phyloP scores from a whole-genome alignment of 2,888 invertebrate genomes.

The Cepaea hortensis region DNA sequence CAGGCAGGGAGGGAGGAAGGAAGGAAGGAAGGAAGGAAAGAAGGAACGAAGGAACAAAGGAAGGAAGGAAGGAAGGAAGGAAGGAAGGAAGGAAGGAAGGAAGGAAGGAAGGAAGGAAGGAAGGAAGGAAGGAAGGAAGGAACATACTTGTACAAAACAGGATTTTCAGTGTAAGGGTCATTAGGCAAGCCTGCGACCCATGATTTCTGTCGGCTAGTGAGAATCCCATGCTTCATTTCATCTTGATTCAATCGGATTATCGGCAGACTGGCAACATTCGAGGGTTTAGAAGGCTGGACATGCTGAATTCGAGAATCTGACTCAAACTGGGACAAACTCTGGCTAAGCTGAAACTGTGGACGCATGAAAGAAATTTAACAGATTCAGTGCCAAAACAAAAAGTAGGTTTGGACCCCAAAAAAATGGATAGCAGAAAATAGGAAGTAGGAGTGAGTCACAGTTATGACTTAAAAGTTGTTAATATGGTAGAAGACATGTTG shows the following conservation, averaged over 20 bases:
- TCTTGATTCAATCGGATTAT: slow-evolving; percentile 64
- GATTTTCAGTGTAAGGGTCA: slow-evolving; percentile 74
- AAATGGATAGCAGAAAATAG: too few species aligned
- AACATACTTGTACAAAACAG: slow-evolving; percentile 70
- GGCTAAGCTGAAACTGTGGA: slow-evolving; percentile 68
- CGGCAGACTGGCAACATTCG: slow-evolving; percentile 59
- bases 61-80: not conserved
- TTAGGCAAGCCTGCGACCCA: slow-evolving; percentile 75
- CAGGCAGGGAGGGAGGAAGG: not conserved
- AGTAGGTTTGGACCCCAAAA: too few species aligned
- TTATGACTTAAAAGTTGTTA: too few species aligned
- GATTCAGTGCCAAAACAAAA: too few species aligned
- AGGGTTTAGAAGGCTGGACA: slow-evolving; percentile 10
- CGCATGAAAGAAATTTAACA: too few species aligned
- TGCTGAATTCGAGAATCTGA: slow-evolving; percentile 20
- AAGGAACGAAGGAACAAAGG: not conserved
- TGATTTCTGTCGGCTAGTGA: slow-evolving; percentile 69
- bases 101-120: not conserved
- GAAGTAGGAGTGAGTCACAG: too few species aligned
- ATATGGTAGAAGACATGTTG: too few species aligned
- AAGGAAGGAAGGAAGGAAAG: not conserved
- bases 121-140: not conserved
- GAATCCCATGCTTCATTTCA: slow-evolving; percentile 67
- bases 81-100: slow-evolving; percentile 4
- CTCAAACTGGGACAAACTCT: slow-evolving; percentile 45